Base-by-base conservation (phyloP, 2,888 invertebrate species). In the Epinotia nisella region DNA sequence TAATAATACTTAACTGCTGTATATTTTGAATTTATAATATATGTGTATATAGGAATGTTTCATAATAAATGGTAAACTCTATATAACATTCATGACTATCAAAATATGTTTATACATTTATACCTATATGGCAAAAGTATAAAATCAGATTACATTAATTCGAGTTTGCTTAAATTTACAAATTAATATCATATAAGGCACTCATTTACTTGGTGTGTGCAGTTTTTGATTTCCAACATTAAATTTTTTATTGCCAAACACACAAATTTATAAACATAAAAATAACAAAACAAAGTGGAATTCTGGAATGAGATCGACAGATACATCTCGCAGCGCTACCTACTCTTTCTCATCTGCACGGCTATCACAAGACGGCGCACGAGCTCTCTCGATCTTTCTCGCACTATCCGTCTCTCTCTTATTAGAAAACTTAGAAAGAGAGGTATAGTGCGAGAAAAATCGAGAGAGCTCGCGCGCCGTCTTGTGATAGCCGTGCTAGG, bases 1-100 rank as follows among this genome's bases (percentile, higher is more conserved):
- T 49, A 72, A 64, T 73, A 73, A 73, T 73, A 73, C 73, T 69
- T 73, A 73, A 73, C 51, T 13, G 55, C 35, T 56, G 61, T 45
- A 62, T 68, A 69, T 69, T 39, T 56, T 58, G 24, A 29, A 17
- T 39, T 59, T 35, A 58, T 11, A 67, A 58, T 17, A 68, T 56
- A 49, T 72, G 11, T 62, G 29, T 72, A 58, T 58, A 62, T 15
- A 51, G 66, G 71, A 71, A 71, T 71, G 71, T 66, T 60, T 11
- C n/a, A 58, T 24, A 35, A 41, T 56, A 17, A 64, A 64, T 15
- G 51, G 5, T 17, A 41, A 45, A 41, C 45, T 51, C 1, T 39
- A 70, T 56, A 35, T 49, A 64, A 58, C 19, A n/a, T 13, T 17
- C 9, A 21, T 21, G 11, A 55, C 4, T 15, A 7, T 41, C 39